Evolutionary conservation across 2,888 invertebrate species (phyloP).

Genomic region (Agrilus biguttatus): DNA sequence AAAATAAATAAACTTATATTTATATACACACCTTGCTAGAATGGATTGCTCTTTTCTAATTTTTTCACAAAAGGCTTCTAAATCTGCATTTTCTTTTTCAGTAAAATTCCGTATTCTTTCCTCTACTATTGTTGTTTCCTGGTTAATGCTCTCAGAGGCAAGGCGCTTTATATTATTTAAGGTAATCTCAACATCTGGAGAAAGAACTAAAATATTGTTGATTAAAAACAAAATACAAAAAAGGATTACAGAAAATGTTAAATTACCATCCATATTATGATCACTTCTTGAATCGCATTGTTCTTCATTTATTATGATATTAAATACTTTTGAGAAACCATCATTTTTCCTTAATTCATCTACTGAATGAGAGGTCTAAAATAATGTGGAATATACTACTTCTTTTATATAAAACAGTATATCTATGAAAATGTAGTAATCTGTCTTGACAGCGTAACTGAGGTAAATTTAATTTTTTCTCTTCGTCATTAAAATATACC

Average conservation of each 20-base stretch:
- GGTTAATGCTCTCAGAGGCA: slow-evolving; percentile 51
- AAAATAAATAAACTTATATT: background rate
- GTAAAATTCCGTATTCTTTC: slow-evolving; percentile 61
- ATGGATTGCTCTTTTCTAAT: slow-evolving; percentile 58
- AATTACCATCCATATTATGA: slow-evolving; percentile 4
- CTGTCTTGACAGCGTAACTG: no score
- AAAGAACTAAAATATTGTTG: slow-evolving; percentile 25
- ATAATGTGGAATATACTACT: slow-evolving; percentile 5
- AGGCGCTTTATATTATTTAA: slow-evolving; percentile 49
- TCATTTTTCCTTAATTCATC: slow-evolving; percentile 44
- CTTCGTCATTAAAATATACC: no score
- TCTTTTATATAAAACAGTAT: background rate
- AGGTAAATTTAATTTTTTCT: no score
- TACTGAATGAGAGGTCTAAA: slow-evolving; percentile 31
- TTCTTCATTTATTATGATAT: slow-evolving; percentile 39
- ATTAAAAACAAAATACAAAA: background rate
- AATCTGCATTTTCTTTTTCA: slow-evolving; percentile 57
- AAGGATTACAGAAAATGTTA: background rate
- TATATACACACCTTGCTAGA: slow-evolving; percentile 39
- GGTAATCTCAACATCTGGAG: slow-evolving; percentile 38
- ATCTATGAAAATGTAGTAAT: no score
- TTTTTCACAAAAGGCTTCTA: slow-evolving; percentile 58
- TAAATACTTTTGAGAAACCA: slow-evolving; percentile 57
- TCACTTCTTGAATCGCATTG: slow-evolving; percentile 3
- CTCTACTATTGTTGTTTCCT: slow-evolving; percentile 55